Conservation (phyloP, 2,113 vertebrate species). For the Semnornis frantzii region DNA sequence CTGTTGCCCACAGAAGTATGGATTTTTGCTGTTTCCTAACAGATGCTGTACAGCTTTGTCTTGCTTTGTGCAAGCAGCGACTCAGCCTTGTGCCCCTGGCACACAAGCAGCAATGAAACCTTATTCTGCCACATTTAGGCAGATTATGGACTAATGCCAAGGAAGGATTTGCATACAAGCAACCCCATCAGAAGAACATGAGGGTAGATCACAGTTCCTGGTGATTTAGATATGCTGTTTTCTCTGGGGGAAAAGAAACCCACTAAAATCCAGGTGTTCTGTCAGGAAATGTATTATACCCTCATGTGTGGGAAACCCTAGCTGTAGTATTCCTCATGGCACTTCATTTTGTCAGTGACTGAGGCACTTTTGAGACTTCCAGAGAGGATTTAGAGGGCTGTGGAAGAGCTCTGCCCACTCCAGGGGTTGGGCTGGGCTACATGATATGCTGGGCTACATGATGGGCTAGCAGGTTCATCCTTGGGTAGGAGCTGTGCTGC, state of each 20-base stretch:
- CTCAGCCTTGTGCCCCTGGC: neutral
- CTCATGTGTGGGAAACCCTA: neutral
- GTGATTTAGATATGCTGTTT: neutral
- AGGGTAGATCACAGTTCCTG: neutral
- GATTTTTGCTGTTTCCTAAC: constrained; percentile 43
- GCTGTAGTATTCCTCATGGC: neutral
- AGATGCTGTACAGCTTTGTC: constrained; percentile 3
- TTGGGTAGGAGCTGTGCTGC: neutral
- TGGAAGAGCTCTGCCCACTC: neutral
- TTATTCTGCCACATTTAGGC: constrained; percentile 49
- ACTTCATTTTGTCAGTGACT: neutral
- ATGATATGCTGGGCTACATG: rapidly evolving
- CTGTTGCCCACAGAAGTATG: constrained; percentile 24
- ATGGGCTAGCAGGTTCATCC: neutral
- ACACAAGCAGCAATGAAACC: constrained; percentile 32
- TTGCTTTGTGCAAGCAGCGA: constrained; percentile 1
- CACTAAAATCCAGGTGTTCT: neutral
- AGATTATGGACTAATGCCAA: neutral
- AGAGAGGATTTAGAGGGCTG: neutral
- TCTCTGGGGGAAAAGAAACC: neutral
- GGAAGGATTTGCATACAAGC: constrained; percentile 19
- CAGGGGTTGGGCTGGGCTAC: neutral
- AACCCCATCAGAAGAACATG: neutral
- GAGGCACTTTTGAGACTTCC: neutral
- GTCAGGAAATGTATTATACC: neutral